phyloP scores from a whole-genome alignment of 2,113 vertebrate genomes.

The Phylloscopus trochilus region DNA sequence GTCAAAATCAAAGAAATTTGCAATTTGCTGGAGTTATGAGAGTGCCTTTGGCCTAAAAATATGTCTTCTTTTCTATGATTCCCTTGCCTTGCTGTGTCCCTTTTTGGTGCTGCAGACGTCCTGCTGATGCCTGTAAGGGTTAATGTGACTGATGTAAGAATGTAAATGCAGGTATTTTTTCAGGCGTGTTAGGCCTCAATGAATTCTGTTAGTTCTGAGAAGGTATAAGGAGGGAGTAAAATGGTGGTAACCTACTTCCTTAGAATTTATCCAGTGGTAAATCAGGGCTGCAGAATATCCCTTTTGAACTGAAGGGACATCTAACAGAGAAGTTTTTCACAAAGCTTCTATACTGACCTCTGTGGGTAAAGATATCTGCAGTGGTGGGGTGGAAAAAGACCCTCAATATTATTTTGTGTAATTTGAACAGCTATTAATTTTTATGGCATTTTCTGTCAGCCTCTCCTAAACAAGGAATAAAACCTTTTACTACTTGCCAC shows the following conservation, averaged over 20 bases:
- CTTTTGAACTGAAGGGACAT: background rate
- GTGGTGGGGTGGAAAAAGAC: rapidly evolving
- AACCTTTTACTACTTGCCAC: background rate
- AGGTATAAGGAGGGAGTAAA: background rate
- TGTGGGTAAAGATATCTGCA: background rate
- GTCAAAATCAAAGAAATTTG: background rate
- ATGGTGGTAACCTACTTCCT: background rate
- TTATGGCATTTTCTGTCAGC: background rate
- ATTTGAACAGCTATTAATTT: background rate
- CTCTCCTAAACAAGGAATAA: background rate
- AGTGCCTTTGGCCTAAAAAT: background rate
- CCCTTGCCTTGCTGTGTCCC: background rate
- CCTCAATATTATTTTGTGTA: background rate
- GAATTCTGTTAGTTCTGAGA: background rate
- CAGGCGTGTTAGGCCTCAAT: background rate
- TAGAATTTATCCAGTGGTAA: background rate
- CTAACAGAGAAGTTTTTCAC: background rate
- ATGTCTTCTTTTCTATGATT: background rate
- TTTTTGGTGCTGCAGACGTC: background rate
- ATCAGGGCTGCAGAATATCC: background rate
- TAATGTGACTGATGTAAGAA: background rate
- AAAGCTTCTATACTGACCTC: background rate
- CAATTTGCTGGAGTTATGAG: background rate
- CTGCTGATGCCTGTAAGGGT: background rate
- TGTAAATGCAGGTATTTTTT: background rate